Percentiles rank a stretch among this genome's conserved stretches.
Evolutionary conservation across 1,140 invertebrate genomes (phyloP).

Genomic region (Mactra quadrangularis): DNA sequence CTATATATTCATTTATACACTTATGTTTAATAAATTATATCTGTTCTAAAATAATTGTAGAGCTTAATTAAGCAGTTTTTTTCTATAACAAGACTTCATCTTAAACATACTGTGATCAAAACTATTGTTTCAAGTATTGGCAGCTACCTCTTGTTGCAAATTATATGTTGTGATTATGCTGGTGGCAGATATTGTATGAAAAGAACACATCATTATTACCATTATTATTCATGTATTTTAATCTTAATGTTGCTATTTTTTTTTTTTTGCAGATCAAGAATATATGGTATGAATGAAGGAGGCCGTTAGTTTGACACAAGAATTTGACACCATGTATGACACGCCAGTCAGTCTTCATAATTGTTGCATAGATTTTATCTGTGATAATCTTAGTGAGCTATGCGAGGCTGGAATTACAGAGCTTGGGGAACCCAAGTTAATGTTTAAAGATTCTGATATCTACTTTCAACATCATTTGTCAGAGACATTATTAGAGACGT

Average conservation of each 20-base stretch:
- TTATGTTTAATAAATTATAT: no score
- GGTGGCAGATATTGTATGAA: neutral
- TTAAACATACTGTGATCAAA: no score
- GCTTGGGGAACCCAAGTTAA: slow-evolving; percentile 82
- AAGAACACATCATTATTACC: neutral
- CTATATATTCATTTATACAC: no score
- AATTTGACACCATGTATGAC: slow-evolving; percentile 76
- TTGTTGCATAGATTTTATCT: slow-evolving; percentile 89
- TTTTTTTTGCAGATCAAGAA: neutral
- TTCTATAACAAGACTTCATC: no score
- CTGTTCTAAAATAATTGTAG: no score
- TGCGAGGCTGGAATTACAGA: slow-evolving; percentile 83
- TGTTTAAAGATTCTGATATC: slow-evolving; percentile 87
- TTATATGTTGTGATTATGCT: neutral
- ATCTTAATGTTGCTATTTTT: neutral
- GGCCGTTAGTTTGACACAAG: neutral
- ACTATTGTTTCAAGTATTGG: no score
- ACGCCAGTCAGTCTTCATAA: slow-evolving; percentile 86
- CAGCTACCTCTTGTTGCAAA: neutral
- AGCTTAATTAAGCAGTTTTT: no score
- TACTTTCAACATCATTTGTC: slow-evolving; percentile 89
- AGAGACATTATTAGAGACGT: slow-evolving; percentile 87
- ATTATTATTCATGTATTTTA: neutral
- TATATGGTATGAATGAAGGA: slow-evolving; percentile 36
- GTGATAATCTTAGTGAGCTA: slow-evolving; percentile 88